Evolutionary conservation across 2,888 invertebrate genomes (phyloP), one percentile per base, ranked within the genome.

Genomic region (Halictus quadricinctus): DNA sequence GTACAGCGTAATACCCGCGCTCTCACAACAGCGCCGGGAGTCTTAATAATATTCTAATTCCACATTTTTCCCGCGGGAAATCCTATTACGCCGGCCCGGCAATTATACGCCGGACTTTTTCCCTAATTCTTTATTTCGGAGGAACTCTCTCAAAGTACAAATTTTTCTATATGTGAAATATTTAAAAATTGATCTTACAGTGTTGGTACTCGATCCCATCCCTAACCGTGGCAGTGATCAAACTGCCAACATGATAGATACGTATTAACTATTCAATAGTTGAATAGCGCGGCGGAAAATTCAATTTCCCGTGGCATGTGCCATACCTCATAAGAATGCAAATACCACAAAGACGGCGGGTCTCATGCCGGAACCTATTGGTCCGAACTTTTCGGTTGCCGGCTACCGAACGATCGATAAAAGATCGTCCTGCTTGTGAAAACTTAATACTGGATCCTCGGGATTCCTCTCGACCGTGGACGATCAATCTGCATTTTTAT

Each of bases 231-330:
- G 80, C 89, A 77, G 80, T 79, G 60, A 60, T 60, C 13, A 25
- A 25, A 60, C 60, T n/a, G 25, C 50, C 72, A 76, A 72, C 60
- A 76, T 84, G 84, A 84, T 91, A 91, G 90, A 90, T 91, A 88
- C 82, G 81, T 89, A 88, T 88, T 87, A 84, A 69, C 87, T 86
- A 85, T 90, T 90, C 85, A 87, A 90, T 89, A 88, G 85, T 91
- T 87, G 84, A 83, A 72, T 76, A 66, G 54, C 41, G 78, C 72
- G 81, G 41, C 73, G 25, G 84, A 73, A 87, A 88, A 90, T 91
- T 90, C 76, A 91, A 90, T 91, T 91, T 75, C 76, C 76, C 79
- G 60, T 76, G 73, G 80, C 84, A 84, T 85, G 76, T 81, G 81
- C 78, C 79, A 76, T 79, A 81, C 81, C 86, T 88, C 80, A 85